Conservation (phyloP, 2,113 vertebrate species). For the Scopus umbretta region DNA sequence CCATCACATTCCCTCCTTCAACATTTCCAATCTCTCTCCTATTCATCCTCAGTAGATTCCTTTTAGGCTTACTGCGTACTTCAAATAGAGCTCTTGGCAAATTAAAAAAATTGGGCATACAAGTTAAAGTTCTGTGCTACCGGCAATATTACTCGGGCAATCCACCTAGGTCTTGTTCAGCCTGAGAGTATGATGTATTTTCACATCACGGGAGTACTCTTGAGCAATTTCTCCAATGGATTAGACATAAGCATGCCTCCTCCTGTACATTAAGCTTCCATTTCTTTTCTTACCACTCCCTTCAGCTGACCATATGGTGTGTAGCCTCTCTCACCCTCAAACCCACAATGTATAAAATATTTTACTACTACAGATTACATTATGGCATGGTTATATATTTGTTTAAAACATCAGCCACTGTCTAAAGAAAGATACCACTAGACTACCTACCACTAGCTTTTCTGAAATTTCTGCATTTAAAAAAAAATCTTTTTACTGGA, state of each 20-base stretch:
- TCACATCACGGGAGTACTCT: not conserved
- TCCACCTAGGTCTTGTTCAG: not conserved
- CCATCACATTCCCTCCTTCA: not conserved
- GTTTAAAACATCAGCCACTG: not conserved
- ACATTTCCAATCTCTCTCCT: not conserved
- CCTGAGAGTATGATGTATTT: not conserved
- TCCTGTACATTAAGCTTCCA: not conserved
- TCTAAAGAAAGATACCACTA: not conserved
- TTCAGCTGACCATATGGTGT: not conserved
- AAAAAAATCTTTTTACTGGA: not conserved
- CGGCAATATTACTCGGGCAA: not conserved
- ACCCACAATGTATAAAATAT: not conserved
- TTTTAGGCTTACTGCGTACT: not conserved
- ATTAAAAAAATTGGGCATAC: not conserved
- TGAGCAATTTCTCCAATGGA: not conserved
- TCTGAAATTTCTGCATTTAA: not conserved
- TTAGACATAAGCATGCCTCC: not conserved
- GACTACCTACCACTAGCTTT: not conserved
- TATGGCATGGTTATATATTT: not conserved
- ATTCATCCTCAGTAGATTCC: not conserved
- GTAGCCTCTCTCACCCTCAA: not conserved
- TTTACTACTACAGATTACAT: not conserved
- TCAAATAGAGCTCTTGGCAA: not conserved
- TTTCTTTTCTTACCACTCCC: not conserved
- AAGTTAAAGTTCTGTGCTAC: not conserved